Evolutionary conservation across 2,113 vertebrate genomes (phyloP).

Genomic region (Ovibos moschatus): DNA sequence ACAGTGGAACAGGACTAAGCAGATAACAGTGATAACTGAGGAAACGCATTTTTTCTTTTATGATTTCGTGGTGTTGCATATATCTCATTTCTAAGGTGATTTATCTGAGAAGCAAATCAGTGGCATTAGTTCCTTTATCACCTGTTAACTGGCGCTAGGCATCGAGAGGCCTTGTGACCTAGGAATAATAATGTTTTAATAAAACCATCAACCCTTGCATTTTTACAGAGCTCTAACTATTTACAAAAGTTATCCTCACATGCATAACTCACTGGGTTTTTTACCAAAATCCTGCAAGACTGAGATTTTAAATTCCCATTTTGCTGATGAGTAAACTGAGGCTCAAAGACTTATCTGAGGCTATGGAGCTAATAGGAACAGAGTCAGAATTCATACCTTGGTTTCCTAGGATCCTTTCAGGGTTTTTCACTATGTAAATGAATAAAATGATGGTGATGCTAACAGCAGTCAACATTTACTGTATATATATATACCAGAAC

Average conservation of each 20-base stretch:
- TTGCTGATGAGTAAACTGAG: not conserved
- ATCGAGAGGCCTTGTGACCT: not conserved
- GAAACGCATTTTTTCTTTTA: not conserved
- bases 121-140: slow-evolving; percentile 50
- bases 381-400: not conserved
- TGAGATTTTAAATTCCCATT: not conserved
- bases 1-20: slow-evolving; percentile 51
- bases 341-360: not conserved
- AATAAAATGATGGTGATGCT: not conserved
- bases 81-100: slow-evolving; percentile 53
- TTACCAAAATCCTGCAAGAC: not conserved
- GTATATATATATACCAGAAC: not conserved
- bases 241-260: not conserved
- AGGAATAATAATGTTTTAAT: not conserved
- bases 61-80: not conserved
- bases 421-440: not conserved
- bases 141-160: not conserved
- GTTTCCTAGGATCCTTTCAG: not conserved
- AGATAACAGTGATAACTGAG: not conserved
- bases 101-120: slow-evolving; percentile 64
- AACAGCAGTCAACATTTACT: not conserved
- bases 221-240: not conserved
- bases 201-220: not conserved
- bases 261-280: not conserved
- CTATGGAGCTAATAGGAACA: not conserved